phyloP scores from a whole-genome alignment of 2,888 invertebrate species.

The Calameuta filiformis region DNA sequence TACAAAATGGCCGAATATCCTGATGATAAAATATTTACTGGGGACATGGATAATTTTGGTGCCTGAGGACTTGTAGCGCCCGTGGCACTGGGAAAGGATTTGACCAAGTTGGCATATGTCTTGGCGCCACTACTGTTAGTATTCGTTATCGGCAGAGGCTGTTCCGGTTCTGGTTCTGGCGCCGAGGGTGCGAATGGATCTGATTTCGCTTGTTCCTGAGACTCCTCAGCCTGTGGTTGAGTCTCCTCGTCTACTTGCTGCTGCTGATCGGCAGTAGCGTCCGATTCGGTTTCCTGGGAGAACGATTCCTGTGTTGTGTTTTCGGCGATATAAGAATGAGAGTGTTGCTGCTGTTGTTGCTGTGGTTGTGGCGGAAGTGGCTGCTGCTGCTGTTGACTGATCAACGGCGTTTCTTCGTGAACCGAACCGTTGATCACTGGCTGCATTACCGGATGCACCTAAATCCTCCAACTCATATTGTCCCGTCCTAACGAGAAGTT shows the following conservation, averaged over 20 bases:
- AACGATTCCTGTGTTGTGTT: slow-evolving; percentile 53
- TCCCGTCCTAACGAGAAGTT: neutral
- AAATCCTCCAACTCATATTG: neutral
- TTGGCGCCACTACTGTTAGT: slow-evolving; percentile 73
- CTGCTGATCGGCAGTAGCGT: slow-evolving; percentile 40
- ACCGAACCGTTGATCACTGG: slow-evolving; percentile 62
- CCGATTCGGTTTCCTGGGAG: slow-evolving; percentile 55
- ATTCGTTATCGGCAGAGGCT: slow-evolving; percentile 62
- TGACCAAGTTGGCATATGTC: slow-evolving; percentile 89
- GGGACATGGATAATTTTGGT: slow-evolving; percentile 65
- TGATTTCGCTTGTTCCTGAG: slow-evolving; percentile 55
- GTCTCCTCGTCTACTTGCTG: slow-evolving; percentile 54
- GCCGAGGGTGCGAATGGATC: slow-evolving; percentile 55
- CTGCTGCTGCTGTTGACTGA: slow-evolving; percentile 45
- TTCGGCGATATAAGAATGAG: slow-evolving; percentile 52
- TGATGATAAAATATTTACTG: slow-evolving; percentile 49
- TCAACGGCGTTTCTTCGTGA: slow-evolving; percentile 59
- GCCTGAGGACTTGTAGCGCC: slow-evolving; percentile 55
- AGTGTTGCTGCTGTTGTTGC: slow-evolving; percentile 42
- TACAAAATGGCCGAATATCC: neutral
- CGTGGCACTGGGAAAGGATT: slow-evolving; percentile 67
- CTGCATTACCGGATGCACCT: slow-evolving; percentile 59
- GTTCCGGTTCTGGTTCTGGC: slow-evolving; percentile 63
- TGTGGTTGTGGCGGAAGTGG: slow-evolving; percentile 37
- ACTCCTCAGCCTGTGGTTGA: slow-evolving; percentile 53